Evolutionary conservation across 1,140 invertebrate species (phyloP).

Genomic region (Archegozetes longisetosus): DNA sequence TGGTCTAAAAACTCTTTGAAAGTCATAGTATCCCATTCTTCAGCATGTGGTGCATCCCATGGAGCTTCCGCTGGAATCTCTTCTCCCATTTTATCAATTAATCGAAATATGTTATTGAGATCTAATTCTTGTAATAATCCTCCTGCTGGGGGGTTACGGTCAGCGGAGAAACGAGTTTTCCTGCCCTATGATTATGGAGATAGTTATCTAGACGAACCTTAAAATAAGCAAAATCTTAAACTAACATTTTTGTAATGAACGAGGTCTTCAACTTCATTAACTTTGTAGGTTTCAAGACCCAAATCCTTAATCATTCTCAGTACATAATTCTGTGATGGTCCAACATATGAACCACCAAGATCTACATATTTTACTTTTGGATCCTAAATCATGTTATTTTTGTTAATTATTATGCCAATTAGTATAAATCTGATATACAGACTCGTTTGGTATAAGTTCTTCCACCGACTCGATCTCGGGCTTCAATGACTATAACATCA

Average conservation of each 20-base stretch:
- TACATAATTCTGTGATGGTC: slow-evolving; percentile 23
- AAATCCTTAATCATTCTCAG: slow-evolving; percentile 27
- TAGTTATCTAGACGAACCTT: neutral
- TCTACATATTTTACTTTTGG: neutral
- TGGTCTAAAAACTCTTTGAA: slow-evolving; percentile 28
- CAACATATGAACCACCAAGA: slow-evolving; percentile 23
- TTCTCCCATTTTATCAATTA: slow-evolving; percentile 24
- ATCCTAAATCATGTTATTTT: neutral
- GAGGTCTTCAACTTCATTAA: slow-evolving; percentile 21
- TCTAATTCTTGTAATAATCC: slow-evolving; percentile 16
- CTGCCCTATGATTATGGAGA: neutral
- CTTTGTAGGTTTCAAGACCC: slow-evolving; percentile 26
- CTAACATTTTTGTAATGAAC: slow-evolving; percentile 17
- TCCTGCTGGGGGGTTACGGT: slow-evolving; percentile 7
- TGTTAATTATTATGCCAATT: slow-evolving; percentile 1
- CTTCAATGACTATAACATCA: slow-evolving; percentile 86
- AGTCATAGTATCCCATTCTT: slow-evolving; percentile 31
- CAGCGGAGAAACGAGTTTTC: slow-evolving; percentile 5
- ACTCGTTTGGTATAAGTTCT: slow-evolving; percentile 30
- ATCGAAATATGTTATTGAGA: slow-evolving; percentile 20
- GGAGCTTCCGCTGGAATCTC: slow-evolving; percentile 29
- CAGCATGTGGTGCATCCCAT: slow-evolving; percentile 29
- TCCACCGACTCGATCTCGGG: slow-evolving; percentile 85
- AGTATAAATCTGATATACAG: slow-evolving; percentile 54
- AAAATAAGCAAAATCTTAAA: neutral